These are phyloP conservation scores for Cygnus olor DNA, from an alignment of 2,797 vertebrate genomes.

Conservation along the genomic window DNA sequence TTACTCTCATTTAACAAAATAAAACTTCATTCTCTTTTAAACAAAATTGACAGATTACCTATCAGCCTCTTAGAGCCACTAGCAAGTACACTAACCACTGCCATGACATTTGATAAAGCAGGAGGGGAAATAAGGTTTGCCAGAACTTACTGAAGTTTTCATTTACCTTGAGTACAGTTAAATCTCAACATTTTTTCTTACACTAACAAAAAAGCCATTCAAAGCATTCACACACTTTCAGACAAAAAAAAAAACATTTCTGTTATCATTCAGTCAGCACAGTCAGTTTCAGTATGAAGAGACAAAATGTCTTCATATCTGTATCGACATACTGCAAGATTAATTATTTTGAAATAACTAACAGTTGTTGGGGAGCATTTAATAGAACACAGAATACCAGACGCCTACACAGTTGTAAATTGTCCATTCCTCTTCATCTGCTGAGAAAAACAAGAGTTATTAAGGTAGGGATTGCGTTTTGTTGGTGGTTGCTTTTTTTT, in stretches of 20 bases:
- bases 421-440: not conserved
- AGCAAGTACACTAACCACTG: not conserved
- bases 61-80: not conserved
- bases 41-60: not conserved
- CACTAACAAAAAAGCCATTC: not conserved
- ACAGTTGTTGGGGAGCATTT: not conserved
- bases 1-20: not conserved
- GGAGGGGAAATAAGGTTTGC: not conserved
- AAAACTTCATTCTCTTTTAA: not conserved
- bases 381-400: not conserved
- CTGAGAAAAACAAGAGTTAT: not conserved
- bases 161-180: not conserved
- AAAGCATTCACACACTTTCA: not conserved
- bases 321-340: not conserved
- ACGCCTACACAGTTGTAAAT: not conserved
- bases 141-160: not conserved
- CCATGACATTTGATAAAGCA: not conserved
- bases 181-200: not conserved
- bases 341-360: conserved; percentile 1
- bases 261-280: not conserved
- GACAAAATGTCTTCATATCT: not conserved
- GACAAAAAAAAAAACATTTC: not conserved
- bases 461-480: not conserved
- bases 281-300: not conserved
- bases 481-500: not conserved